Evolutionary conservation across 2,888 invertebrate genomes (phyloP), one percentile per base, ranked within the genome.

Genomic region (Drosophila percnosoma): DNA sequence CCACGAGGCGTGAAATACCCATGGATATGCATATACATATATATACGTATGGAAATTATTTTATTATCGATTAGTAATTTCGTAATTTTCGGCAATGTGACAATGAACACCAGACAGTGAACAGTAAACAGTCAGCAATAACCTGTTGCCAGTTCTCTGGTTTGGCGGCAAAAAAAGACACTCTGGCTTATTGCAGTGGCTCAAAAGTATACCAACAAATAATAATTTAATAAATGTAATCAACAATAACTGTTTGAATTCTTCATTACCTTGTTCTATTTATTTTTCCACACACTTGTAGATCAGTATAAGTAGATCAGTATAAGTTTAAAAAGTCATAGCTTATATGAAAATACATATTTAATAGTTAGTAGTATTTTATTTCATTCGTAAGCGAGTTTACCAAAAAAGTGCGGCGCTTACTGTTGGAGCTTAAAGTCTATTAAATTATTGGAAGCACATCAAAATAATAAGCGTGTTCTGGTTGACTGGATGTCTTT

Each of bases 21-120:
- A 68, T 58, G 45, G 2, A 51, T 21, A 51, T 15, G 27, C 10
- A 42, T 21, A 4, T n/a, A 21, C 1, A 3, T 2, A 38, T 8
- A 27, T 18, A 10, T 49, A 10, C 1, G 51, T 11, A 33, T 40
- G 36, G 2, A 27, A 24, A 48, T 54, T 33, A 38, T 8, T 10
- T 38, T 31, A 10, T 31, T 4, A 0, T 33, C 10, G 33, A 33
- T 33, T 33, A 11, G 33, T 10, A 33, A 33, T 33, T 33, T 33
- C 51, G 21, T 49, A 61, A 58, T 60, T 74, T 57, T 64, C 60
- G 60, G 64, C 69, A 49, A 67, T 72, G 68, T 72, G 77, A 59
- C 72, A 75, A 79, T 79, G 36, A 74, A 67, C 61, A 68, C 51
- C 42, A 60, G 49, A 31, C 48, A 45, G 13, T 40, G 29, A 40